These are phyloP conservation scores for Polyodon spathula DNA, from an alignment of 2,113 vertebrate species.

Conservation along the genomic window DNA sequence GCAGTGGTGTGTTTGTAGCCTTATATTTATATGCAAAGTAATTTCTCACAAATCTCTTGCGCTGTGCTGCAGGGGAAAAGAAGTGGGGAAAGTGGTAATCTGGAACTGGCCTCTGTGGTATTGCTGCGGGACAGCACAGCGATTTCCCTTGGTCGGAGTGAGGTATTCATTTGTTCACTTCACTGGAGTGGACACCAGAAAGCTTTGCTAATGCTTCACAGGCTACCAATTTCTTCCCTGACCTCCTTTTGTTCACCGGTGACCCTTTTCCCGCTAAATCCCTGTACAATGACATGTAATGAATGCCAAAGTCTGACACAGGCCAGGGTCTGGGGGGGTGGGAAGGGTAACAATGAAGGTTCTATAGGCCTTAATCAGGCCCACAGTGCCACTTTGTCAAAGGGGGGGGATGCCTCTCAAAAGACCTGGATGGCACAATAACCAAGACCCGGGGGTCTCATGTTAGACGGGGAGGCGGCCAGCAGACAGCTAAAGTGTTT, in stretches of 20 bases:
- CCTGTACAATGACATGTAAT: constrained; percentile 36
- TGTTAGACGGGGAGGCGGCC: constrained; percentile 40
- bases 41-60: background rate
- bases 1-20: constrained; percentile 11
- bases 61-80: background rate
- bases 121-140: background rate
- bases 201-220: constrained; percentile 61
- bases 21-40: background rate
- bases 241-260: constrained; percentile 48
- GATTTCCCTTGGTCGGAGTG: constrained; percentile 17
- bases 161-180: constrained; percentile 61
- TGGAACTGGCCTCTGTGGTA: background rate
- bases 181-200: constrained; percentile 61
- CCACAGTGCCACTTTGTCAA: constrained; percentile 49
- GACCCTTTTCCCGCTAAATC: constrained; percentile 52
- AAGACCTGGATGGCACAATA: constrained; percentile 61
- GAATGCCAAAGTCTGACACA: constrained; percentile 75
- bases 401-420: constrained; percentile 49
- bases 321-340: constrained; percentile 41
- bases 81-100: background rate
- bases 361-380: constrained; percentile 58
- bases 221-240: constrained; percentile 60
- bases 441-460: constrained; percentile 45
- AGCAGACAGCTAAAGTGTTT: constrained; percentile 38
- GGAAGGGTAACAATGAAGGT: constrained; percentile 53